Base-by-base conservation (phyloP, 2,113 vertebrate species). In the Argyrosomus japonicus region DNA sequence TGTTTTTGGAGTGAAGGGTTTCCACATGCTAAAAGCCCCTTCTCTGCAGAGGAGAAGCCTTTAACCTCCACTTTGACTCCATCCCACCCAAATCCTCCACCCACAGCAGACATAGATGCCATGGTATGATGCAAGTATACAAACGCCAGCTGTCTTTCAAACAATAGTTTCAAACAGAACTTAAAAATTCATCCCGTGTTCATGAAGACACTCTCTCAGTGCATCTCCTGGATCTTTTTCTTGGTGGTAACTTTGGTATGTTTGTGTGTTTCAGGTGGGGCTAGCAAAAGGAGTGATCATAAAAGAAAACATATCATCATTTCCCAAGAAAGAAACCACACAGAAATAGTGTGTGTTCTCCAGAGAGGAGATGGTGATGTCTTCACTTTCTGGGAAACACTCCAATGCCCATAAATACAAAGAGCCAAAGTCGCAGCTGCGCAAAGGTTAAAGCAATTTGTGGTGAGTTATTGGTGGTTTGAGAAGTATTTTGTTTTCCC, bases 341-440 rank as follows among this genome's bases (percentile, higher is more conserved):
- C 9, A 51, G n/a, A 78, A 69, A 51, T 23, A 25, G 10, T 21
- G 9, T 50, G 25, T 68, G 45, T 18, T 68, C 32, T 69, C 32
- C 15, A 15, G 48, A 12, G 32, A 36, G 23, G 43, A 50, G 40
- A 43, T 48, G 21, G n/a, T 2, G 1, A 62, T 17, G n/a, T 15
- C 50, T 71, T 64, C 47, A 61, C 54, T 50, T 21, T 71, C 63
- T 78, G 32, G 54, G 23, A 75, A 80, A 63, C 27, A 29, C 27
- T 63, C 77, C 76, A 75, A 19, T 45, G 6, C 14, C 32, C 60
- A 71, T 47, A 60, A 71, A 76, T 63, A 84, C 64, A 70, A 57
- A n/a, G 27, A 61, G 25, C 36, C 25, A 54, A 48, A 79, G 65
- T 75, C 76, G 50, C 63, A 75, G 50, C 47, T 21, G 51, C 68